Percentiles rank a stretch among this genome's conserved stretches.
Evolutionary conservation across 2,888 invertebrate genomes (phyloP).

Genomic region (Hemicrepidius hirtus): DNA sequence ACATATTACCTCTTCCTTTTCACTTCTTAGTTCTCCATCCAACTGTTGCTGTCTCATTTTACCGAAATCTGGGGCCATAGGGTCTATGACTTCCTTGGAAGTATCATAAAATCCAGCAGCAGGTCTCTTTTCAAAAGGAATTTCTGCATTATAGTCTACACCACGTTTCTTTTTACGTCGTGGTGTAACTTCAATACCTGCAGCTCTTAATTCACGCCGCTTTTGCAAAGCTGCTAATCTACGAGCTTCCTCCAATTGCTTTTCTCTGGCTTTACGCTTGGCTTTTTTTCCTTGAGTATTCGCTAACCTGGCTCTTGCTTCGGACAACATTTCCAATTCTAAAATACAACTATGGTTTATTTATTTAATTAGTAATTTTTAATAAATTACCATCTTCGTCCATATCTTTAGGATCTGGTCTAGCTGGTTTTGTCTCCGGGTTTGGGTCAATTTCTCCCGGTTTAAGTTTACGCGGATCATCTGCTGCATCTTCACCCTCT

Average conservation of each 20-base stretch:
- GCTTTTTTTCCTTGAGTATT: constrained; percentile 98
- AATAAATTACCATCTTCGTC: constrained; percentile 92
- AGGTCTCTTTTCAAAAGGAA: constrained; percentile 97
- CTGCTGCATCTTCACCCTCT: constrained; percentile 92
- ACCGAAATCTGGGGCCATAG: constrained; percentile 92
- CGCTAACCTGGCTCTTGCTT: constrained; percentile 97
- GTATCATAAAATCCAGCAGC: constrained; percentile 97
- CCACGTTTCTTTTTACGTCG: constrained; percentile 87
- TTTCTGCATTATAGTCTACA: constrained; percentile 97
- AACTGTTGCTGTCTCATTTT: constrained; percentile 93
- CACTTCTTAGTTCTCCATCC: constrained; percentile 92
- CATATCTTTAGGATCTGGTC: constrained; percentile 99
- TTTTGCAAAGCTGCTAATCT: constrained; percentile 97
- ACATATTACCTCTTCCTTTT: constrained; percentile 86
- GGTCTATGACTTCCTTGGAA: constrained; percentile 89
- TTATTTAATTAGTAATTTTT: constrained; percentile 13
- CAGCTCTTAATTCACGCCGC: constrained; percentile 96
- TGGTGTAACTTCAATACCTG: constrained; percentile 85
- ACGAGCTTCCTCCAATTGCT: constrained; percentile 98
- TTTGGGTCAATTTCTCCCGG: constrained; percentile 99
- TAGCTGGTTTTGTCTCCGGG: constrained; percentile 99
- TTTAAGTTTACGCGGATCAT: constrained; percentile 97
- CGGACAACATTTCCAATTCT: constrained; percentile 99
- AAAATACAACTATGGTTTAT: constrained; percentile 52
- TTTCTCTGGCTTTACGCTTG: constrained; percentile 96